Base-by-base conservation (phyloP, 2,797 vertebrate species). In the Buphagus erythrorhynchus region DNA sequence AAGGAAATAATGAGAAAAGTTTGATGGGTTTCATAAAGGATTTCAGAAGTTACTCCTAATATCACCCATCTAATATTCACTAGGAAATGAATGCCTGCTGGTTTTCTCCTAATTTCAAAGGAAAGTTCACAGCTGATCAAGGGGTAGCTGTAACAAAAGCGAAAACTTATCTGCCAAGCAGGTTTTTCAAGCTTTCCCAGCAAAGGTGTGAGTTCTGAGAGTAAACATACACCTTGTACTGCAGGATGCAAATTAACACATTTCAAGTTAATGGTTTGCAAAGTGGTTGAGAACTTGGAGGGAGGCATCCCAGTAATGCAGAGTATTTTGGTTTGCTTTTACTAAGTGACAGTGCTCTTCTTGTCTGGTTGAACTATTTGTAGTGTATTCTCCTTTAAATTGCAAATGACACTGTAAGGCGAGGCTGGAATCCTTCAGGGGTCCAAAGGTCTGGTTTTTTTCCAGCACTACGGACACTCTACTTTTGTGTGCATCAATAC, bases 241-340 rank as follows among this genome's bases (percentile, higher is more conserved):
- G 33, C 58, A 75, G 72, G 43, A 40, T 75, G 54, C 48, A 51
- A 90, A 76, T 89, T 82, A 74, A 55, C 11, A 8, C 38, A 35
- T 82, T 91, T 67, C 61, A 89, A 68, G 95, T 95, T 95, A 96
- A 97, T 95, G 85, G 73, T 95, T 93, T 96, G 58, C 59, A 86
- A 88, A 93, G 72, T 55, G 72, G 65, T 55, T 68, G 82, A 93
- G 91, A 89, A 91, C 46, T 43, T 36, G n/a, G 38, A 84, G 35
- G 40, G 29, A 94, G 55, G 76, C 51, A 93, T 92, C n/a, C 20
- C 68, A 94, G 68, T 43, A 89, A 94, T 24, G 72, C 51, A 54
- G 45, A 84, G 8, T 20, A 80, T 57, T 93, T 73, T 62, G 40
- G 16, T 86, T 85, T 90, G 48, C 33, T 91, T 87, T 51, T 61